Evolutionary conservation across 2,113 vertebrate genomes (phyloP).

Genomic region (Hylia prasina): DNA sequence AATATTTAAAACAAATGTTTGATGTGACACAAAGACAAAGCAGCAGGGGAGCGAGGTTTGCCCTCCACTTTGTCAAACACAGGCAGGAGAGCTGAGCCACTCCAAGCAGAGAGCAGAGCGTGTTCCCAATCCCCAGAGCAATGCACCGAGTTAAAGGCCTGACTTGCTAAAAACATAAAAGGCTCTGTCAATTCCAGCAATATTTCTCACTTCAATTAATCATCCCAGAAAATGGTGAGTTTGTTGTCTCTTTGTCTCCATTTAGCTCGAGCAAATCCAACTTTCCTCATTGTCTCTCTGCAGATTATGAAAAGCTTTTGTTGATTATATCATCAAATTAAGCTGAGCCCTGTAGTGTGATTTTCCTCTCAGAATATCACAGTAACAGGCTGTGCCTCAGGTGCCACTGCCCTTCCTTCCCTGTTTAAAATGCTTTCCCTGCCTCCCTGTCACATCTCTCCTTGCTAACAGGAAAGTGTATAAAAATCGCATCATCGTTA

Average conservation of each 20-base stretch:
- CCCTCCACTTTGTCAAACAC: neutral
- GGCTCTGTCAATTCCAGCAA: neutral
- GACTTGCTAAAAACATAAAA: neutral
- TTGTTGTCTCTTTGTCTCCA: neutral
- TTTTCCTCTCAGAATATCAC: neutral
- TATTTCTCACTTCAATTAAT: constrained; percentile 13
- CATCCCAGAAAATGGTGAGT: neutral
- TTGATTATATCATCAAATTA: constrained; percentile 59
- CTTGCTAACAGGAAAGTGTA: neutral
- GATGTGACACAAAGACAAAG: neutral
- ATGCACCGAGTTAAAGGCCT: neutral
- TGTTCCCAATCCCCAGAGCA: neutral
- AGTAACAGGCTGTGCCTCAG: constrained; percentile 26
- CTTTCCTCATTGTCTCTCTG: constrained; percentile 17
- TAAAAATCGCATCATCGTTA: constrained; percentile 31
- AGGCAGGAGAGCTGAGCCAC: neutral
- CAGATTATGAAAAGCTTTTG: constrained; percentile 53
- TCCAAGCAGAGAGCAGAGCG: neutral
- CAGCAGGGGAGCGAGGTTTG: neutral
- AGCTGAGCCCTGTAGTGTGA: neutral
- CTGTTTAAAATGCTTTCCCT: neutral
- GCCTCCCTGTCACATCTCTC: neutral
- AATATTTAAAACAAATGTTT: constrained; percentile 1
- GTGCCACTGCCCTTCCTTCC: neutral
- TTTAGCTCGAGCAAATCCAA: neutral